phyloP scores from a whole-genome alignment of 2,113 vertebrate genomes.

The Eurypyga helias region DNA sequence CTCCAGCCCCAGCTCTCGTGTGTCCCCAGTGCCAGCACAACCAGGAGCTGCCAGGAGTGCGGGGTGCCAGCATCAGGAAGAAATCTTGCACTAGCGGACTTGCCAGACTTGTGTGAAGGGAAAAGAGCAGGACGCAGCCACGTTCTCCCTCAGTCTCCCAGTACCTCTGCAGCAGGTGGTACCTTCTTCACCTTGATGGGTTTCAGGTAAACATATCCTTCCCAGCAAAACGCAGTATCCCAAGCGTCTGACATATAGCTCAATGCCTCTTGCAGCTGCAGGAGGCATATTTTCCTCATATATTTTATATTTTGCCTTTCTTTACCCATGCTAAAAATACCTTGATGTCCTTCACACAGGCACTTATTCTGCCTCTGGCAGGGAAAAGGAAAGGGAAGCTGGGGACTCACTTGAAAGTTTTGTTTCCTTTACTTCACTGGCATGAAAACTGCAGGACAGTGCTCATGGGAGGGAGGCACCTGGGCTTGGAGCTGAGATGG shows the following conservation, averaged over 20 bases:
- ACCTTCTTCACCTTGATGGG: background rate
- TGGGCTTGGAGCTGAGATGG: background rate
- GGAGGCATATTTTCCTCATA: background rate
- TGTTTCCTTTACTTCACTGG: background rate
- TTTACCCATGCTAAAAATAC: conserved; percentile 28
- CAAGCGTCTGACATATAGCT: background rate
- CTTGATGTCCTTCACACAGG: background rate
- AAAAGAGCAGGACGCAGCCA: background rate
- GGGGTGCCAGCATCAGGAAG: background rate
- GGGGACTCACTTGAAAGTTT: background rate
- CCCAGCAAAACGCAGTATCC: background rate
- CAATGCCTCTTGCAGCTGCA: background rate
- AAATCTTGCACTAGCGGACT: background rate
- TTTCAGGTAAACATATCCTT: background rate
- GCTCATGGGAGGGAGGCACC: background rate
- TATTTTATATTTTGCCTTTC: background rate
- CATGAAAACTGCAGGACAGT: background rate
- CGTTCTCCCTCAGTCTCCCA: background rate
- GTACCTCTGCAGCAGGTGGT: background rate
- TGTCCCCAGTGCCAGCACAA: rapidly evolving
- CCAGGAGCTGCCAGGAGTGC: background rate
- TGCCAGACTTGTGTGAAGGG: background rate
- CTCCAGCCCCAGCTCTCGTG: background rate
- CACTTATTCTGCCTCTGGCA: background rate
- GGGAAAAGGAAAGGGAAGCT: conserved; percentile 10